Evolutionary conservation across 2,888 invertebrate genomes (phyloP).

Genomic region (Odontomyia ornata): DNA sequence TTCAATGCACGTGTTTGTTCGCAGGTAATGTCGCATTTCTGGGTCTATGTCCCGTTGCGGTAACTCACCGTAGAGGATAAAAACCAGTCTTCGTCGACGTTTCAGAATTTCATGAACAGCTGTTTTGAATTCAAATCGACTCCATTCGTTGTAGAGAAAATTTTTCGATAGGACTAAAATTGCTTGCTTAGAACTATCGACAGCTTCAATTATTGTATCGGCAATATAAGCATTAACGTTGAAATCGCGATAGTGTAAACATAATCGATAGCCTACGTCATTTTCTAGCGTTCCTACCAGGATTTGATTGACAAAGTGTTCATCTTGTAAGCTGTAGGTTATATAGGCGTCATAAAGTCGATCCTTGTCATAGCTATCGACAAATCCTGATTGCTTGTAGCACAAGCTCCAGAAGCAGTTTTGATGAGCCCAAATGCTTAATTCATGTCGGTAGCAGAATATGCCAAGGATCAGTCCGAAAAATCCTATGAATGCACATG

Average conservation of each 20-base stretch:
- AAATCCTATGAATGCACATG: conserved; percentile 80
- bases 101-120: conserved; percentile 90
- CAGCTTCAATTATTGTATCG: conserved; percentile 92
- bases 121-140: conserved; percentile 92
- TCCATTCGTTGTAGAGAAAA: conserved; percentile 96
- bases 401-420: conserved; percentile 87
- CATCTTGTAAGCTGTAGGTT: conserved; percentile 93
- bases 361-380: conserved; percentile 81
- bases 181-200: conserved; percentile 88
- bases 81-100: conserved; percentile 85
- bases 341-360: conserved; percentile 94
- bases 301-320: conserved; percentile 88
- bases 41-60: conserved; percentile 89
- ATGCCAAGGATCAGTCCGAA: conserved; percentile 79
- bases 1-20: conserved; percentile 90
- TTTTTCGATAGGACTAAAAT: conserved; percentile 91
- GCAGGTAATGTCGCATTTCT: conserved; percentile 87
- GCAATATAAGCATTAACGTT: conserved; percentile 88
- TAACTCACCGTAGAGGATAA: conserved; percentile 89
- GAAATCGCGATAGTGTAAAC: conserved; percentile 91
- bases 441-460: conserved; percentile 82
- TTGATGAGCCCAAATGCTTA: conserved; percentile 86
- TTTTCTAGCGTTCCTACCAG: conserved; percentile 87
- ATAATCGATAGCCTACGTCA: conserved; percentile 84
- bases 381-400: conserved; percentile 81